phyloP scores from a whole-genome alignment of 1,140 invertebrate genomes.

The Pantala flavescens region DNA sequence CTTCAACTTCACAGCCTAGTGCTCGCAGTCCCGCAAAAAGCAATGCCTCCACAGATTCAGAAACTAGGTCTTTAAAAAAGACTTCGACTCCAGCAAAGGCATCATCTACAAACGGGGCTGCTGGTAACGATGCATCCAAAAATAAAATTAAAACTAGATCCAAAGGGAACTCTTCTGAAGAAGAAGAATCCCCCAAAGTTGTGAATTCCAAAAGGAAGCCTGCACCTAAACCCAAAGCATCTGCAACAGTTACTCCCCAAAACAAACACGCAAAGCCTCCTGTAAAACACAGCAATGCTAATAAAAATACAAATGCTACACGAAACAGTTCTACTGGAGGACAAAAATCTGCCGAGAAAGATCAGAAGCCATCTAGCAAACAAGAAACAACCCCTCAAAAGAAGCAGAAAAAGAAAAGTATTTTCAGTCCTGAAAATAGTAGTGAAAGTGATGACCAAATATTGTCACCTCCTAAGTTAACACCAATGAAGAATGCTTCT shows the following conservation, averaged over 20 bases:
- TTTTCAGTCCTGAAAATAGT: conserved; percentile 71
- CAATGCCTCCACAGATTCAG: conserved; percentile 35
- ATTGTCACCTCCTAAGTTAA: conserved; percentile 31
- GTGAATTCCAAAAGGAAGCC: conserved; percentile 28
- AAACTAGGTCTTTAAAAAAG: conserved; percentile 38
- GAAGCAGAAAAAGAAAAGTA: conserved; percentile 64
- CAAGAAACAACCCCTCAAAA: conserved; percentile 27
- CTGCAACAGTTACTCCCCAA: conserved; percentile 36
- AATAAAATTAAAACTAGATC: conserved; percentile 32
- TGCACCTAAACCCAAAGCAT: conserved; percentile 43
- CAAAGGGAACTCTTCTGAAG: conserved; percentile 39
- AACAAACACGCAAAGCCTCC: not conserved
- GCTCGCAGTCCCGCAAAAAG: conserved; percentile 38
- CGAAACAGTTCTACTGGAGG: not conserved
- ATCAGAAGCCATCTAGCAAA: conserved; percentile 10
- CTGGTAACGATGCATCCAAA: conserved; percentile 30
- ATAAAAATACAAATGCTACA: not conserved
- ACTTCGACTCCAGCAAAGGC: conserved; percentile 32
- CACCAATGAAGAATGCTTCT: conserved; percentile 19
- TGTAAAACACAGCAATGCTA: not conserved
- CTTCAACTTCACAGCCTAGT: conserved; percentile 29
- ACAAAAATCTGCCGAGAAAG: conserved; percentile 10
- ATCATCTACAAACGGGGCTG: conserved; percentile 24
- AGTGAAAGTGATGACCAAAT: conserved; percentile 52
- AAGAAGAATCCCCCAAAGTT: conserved; percentile 36